Base-by-base conservation (phyloP, 2,888 invertebrate genomes). In the Dinocampus coccinellae region DNA sequence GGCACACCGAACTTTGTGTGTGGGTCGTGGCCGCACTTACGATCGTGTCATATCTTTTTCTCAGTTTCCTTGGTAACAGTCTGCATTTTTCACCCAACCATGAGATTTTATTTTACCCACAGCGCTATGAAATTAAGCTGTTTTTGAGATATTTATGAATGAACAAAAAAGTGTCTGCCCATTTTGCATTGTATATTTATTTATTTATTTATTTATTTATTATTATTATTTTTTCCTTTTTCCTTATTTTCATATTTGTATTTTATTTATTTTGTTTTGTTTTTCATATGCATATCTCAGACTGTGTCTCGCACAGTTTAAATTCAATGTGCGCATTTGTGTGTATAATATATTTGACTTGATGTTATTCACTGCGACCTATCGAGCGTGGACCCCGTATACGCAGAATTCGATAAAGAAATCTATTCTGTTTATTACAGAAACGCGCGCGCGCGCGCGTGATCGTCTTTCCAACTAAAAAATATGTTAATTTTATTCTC, bases 111-210 rank as follows among this genome's bases (percentile, higher is more conserved):
- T 85, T 85, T 85, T 80, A 80, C 78, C 80, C 79, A 78, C 81
- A 79, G 81, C 81, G 82, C 79, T 79, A 81, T 85, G 83, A 84
- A 87, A 87, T 87, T 87, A 86, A 87, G 87, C 85, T 84, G 86
- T 87, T 87, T n/a, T 84, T 85, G 83, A 85, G 83, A 87, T 87
- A 87, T 87, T 87, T 87, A 87, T 85, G 87, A 85, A 86, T 83
- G 85, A 80, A 84, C 85, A 57, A 66, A 67, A 60, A 61, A 63
- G 20, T 55, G 24, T 39, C 39, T 36, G 20, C 55, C 47, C 52
- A 66, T 66, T 69, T 66, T 61, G 52, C 20, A 47, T 63, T 65
- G 26, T 58, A 52, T n/a, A 22, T 60, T 39, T 60, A 60, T 42
- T 55, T 39, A 53, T 42, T 72, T 39, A 34, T 64, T 26, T 68